These are phyloP conservation scores for Neopelma chrysocephalum DNA, from an alignment of 2,797 vertebrate species.

Conservation along the genomic window DNA sequence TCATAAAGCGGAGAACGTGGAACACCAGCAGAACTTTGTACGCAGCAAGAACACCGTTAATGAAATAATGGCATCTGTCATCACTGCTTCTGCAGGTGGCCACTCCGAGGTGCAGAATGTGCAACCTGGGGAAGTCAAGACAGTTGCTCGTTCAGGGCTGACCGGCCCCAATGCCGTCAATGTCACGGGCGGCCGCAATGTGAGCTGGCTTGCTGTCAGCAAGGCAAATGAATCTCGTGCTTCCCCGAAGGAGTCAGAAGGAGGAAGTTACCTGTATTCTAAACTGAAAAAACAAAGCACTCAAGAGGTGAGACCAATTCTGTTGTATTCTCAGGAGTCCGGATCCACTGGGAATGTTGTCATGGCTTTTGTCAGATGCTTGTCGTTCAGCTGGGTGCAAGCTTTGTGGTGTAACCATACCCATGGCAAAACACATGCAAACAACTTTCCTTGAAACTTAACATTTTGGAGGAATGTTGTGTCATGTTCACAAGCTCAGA, in stretches of 20 bases:
- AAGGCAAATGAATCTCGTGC: slow-evolving; percentile 62
- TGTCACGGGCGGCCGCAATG: slow-evolving; percentile 37
- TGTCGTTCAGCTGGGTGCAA: neutral
- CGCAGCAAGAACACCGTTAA: slow-evolving; percentile 29
- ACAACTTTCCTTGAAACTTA: neutral
- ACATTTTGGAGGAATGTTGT: neutral
- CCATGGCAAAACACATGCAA: rapidly evolving
- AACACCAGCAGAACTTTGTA: slow-evolving; percentile 52
- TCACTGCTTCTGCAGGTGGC: slow-evolving; percentile 36
- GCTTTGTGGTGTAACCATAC: neutral
- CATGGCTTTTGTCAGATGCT: neutral
- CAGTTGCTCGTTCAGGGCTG: neutral
- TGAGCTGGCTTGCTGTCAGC: neutral
- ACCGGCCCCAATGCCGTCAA: slow-evolving; percentile 16
- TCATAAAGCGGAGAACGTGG: slow-evolving; percentile 24
- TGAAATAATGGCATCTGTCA: slow-evolving; percentile 28
- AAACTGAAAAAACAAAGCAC: slow-evolving; percentile 64
- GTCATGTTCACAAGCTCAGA: neutral
- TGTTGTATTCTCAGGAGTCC: neutral
- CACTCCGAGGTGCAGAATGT: slow-evolving; percentile 38
- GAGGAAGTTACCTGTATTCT: slow-evolving; percentile 68
- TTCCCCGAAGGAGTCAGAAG: slow-evolving; percentile 35
- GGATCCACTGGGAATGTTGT: neutral
- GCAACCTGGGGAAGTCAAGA: slow-evolving; percentile 57
- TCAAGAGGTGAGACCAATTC: slow-evolving; percentile 71